Conservation (phyloP, 2,113 vertebrate species). For the Junco hyemalis region DNA sequence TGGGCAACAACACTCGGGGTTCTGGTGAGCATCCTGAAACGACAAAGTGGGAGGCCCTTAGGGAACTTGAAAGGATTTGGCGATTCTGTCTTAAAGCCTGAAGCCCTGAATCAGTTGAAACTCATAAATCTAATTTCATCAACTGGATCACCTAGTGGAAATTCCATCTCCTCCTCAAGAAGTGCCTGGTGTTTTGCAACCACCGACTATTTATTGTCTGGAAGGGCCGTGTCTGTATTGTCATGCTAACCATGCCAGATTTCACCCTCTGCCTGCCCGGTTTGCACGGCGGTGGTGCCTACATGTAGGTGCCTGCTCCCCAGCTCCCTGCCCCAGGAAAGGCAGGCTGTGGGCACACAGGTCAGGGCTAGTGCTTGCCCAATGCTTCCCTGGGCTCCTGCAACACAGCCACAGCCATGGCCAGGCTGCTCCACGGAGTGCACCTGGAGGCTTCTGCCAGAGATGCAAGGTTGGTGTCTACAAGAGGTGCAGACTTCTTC, state of each 20-base stretch:
- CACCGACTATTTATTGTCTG: background rate
- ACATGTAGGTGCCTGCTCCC: background rate
- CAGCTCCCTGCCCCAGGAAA: background rate
- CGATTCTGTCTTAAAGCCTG: background rate
- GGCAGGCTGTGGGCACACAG: background rate
- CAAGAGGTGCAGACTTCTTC: background rate
- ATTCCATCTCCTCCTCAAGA: background rate
- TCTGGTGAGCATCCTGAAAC: constrained; percentile 72
- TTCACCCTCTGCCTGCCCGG: background rate
- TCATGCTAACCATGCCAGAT: background rate
- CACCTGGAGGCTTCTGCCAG: background rate
- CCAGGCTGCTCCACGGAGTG: background rate
- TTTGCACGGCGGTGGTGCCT: background rate
- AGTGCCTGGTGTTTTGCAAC: background rate
- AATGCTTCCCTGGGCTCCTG: rapidly evolving
- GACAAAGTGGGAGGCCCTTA: background rate
- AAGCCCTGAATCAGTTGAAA: background rate
- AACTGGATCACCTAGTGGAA: background rate
- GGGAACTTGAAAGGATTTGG: background rate
- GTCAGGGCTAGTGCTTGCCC: background rate
- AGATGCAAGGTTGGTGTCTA: rapidly evolving
- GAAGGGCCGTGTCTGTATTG: background rate
- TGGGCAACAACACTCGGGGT: constrained; percentile 74
- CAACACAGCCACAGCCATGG: background rate
- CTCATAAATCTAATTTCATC: background rate